Evolutionary conservation across 2,888 invertebrate genomes (phyloP).

Genomic region (Tyria jacobaeae): DNA sequence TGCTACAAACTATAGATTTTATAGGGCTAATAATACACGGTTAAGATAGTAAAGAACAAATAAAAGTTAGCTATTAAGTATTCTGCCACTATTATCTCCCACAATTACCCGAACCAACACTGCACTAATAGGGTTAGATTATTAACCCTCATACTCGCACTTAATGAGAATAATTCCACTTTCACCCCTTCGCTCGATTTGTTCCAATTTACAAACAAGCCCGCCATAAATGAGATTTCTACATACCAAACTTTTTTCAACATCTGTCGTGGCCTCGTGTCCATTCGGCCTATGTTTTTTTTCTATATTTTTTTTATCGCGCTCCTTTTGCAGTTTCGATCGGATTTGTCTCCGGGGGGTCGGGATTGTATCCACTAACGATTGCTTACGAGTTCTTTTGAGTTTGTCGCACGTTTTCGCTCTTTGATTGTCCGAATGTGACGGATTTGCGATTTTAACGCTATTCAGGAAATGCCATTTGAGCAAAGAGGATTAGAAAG

Average conservation of each 20-base stretch:
- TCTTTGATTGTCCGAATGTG: slow-evolving; percentile 81
- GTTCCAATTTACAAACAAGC: slow-evolving; percentile 69
- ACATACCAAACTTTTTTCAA: slow-evolving; percentile 62
- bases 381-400: slow-evolving; percentile 74
- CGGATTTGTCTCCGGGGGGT: slow-evolving; percentile 81
- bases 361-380: slow-evolving; percentile 72
- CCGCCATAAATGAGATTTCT: slow-evolving; percentile 71
- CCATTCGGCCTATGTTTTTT: slow-evolving; percentile 68
- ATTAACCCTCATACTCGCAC: slow-evolving; percentile 33
- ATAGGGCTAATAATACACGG: neutral
- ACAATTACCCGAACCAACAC: slow-evolving; percentile 11
- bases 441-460: slow-evolving; percentile 76
- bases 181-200: slow-evolving; percentile 64
- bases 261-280: slow-evolving; percentile 83
- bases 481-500: slow-evolving; percentile 71
- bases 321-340: slow-evolving; percentile 71
- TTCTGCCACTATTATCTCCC: neutral
- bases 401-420: slow-evolving; percentile 68
- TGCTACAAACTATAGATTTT: neutral
- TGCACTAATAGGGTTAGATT: slow-evolving; percentile 19
- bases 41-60: neutral
- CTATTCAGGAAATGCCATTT: slow-evolving; percentile 67
- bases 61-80: neutral
- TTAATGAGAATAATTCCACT: slow-evolving; percentile 47
- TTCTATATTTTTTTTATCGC: slow-evolving; percentile 54